Percentiles rank a stretch among this genome's conserved stretches.
Conservation (phyloP, 2,797 vertebrate genomes). For the Dendrocincla fuliginosa region DNA sequence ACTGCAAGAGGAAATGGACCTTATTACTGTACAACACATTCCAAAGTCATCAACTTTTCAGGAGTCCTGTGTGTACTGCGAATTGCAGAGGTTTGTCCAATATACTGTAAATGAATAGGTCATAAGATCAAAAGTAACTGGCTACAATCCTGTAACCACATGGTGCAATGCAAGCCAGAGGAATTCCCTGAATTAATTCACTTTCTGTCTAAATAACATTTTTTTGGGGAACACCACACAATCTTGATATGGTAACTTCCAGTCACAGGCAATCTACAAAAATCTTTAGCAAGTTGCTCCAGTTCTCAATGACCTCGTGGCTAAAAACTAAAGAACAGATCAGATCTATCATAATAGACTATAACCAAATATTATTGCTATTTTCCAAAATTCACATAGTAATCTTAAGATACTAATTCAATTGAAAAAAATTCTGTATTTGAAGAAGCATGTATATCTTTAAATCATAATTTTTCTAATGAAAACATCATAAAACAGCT, state of each 20-base stretch:
- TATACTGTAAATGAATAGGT: not conserved
- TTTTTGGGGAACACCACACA: not conserved
- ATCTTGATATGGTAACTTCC: not conserved
- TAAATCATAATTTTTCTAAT: not conserved
- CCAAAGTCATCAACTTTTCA: not conserved
- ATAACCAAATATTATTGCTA: not conserved
- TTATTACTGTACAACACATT: not conserved
- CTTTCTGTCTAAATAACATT: not conserved
- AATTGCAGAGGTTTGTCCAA: not conserved
- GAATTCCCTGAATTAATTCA: not conserved
- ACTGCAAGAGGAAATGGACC: not conserved
- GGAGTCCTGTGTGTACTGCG: not conserved
- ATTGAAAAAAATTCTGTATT: not conserved
- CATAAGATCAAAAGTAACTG: not conserved
- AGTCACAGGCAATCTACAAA: not conserved
- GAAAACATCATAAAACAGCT: not conserved
- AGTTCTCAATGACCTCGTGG: not conserved
- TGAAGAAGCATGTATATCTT: not conserved
- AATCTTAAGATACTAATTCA: not conserved
- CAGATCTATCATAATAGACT: not conserved
- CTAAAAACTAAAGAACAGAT: not conserved
- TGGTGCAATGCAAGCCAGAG: not conserved
- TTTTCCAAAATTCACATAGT: not conserved
- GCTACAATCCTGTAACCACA: not conserved
- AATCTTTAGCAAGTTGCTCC: not conserved